phyloP scores from a whole-genome alignment of 2,888 invertebrate species.

The Alviniconcha strummeri region DNA sequence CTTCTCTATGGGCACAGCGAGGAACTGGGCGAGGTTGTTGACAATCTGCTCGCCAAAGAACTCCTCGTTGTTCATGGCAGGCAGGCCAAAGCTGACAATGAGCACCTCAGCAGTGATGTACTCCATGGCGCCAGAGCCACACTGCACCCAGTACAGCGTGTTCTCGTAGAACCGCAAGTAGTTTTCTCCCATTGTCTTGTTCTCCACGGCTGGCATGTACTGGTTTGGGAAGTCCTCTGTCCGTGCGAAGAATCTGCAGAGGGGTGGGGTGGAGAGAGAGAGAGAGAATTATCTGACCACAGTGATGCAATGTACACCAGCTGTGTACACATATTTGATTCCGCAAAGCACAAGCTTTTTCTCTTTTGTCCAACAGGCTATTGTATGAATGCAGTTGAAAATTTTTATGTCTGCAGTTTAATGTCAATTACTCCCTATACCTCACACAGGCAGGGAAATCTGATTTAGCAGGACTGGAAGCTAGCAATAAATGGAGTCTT shows the following conservation, averaged over 20 bases:
- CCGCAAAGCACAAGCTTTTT: no score
- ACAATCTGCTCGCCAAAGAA: constrained; percentile 66
- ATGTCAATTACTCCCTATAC: no score
- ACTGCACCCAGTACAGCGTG: constrained; percentile 53
- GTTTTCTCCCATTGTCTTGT: constrained; percentile 57
- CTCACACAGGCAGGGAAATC: no score
- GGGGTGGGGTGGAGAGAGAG: no score
- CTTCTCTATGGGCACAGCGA: constrained; percentile 57
- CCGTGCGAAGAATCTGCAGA: constrained; percentile 40
- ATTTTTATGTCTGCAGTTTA: no score
- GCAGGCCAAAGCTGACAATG: constrained; percentile 52
- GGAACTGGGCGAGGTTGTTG: constrained; percentile 61
- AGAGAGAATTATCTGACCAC: no score
- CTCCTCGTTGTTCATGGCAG: constrained; percentile 61
- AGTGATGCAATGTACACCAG: no score
- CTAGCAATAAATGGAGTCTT: no score
- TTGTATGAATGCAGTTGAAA: no score
- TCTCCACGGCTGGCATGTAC: constrained; percentile 49
- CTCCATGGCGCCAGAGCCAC: constrained; percentile 52
- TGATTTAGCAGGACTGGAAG: no score
- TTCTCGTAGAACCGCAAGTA: constrained; percentile 51
- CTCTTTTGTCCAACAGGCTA: no score
- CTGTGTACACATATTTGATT: no score
- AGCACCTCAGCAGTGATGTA: constrained; percentile 49
- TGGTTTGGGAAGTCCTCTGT: constrained; percentile 33